Base-by-base conservation (phyloP, 2,113 vertebrate species). In the Istiophorus platypterus region DNA sequence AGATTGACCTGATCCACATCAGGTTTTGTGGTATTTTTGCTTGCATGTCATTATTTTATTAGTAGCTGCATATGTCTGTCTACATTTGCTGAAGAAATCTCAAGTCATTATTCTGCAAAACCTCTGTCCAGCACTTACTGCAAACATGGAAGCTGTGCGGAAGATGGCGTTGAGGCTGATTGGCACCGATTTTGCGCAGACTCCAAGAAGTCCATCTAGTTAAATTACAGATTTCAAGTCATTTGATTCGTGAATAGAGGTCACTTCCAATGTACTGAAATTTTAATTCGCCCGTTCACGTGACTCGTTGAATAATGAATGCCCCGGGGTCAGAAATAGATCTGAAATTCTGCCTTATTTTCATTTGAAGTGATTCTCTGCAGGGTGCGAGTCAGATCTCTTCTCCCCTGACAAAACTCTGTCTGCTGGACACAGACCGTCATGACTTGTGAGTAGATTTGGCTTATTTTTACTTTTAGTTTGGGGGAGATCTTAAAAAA, bases 261-360 rank as follows among this genome's bases (percentile, higher is more conserved):
- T 95, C 93, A 94, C 92, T 92, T 92, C 88, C 92, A 92, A 88
- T 86, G 95, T 95, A 93, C 80, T 97, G 96, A 96, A 98, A 97
- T 96, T 97, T 97, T 97, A 96, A 97, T 98, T 95, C 93, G 72
- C 89, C 79, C 49, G 57, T 95, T 94, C 97, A 98, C 95, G 96
- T 98, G 97, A 96, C 95, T 95, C 94, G 93, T 95, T 97, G 96
- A 98, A 98, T 99, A 97, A 99, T 99, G 96, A 97, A 98, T 97
- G 93, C 90, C 84, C 94, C 64, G 85, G 94, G 92, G 91, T 97
- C 96, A 97, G 96, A 97, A 97, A 97, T 97, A 96, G 95, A 97
- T 95, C 78, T 92, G 92, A 93, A 90, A 95, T 94, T 95, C 92
- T 72, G 94, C 94, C 94, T 96, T 94, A 96, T 95, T 96, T 94